Evolutionary conservation across 2,888 invertebrate genomes (phyloP), one percentile per base, ranked within the genome.

Genomic region (Alloscopus bannaensis): DNA sequence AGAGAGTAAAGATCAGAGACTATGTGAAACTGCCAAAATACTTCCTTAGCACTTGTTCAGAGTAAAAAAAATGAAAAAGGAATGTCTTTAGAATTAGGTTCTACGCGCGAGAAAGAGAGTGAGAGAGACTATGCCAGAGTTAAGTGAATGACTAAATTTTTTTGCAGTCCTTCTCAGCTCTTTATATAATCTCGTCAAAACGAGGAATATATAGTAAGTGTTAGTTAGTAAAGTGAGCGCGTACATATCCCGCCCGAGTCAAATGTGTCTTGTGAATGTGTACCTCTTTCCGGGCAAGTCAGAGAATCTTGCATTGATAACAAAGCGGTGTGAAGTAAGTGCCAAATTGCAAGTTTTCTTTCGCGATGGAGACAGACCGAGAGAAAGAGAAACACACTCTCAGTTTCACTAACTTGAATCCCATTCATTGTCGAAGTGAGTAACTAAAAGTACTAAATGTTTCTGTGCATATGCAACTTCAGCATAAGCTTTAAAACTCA

Each of bases 371-470:
- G 62, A 65, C 64, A n/a, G n/a, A n/a, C n/a, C n/a, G n/a, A n/a
- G n/a, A n/a, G n/a, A n/a, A n/a, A n/a, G n/a, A n/a, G n/a, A n/a
- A n/a, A n/a, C n/a, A n/a, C n/a, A n/a, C n/a, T n/a, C 68, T 52
- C 55, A 69, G 70, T 77, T 77, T 45, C 55, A 52, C 22, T 45
- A 55, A 68, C 47, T 70, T 47, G 24, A 64, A 55, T 29, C 50
- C 70, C 70, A 70, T 64, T 77, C 77, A 77, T 69, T 77, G 69
- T 62, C 77, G 55, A 55, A 68, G 36, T 59, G 50, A 62, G 65
- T 62, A 76, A 77, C 77, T 77, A 57, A 77, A 77, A 77, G 62
- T 77, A 69, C 70, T 77, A 64, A 77, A 77, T 70, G 57, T 64
- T 77, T 70, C 73, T 66, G 52, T 65, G 66, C 73, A 73, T 73